These are phyloP conservation scores for Pygoscelis adeliae DNA, from an alignment of 2,113 vertebrate genomes.

Conservation along the genomic window DNA sequence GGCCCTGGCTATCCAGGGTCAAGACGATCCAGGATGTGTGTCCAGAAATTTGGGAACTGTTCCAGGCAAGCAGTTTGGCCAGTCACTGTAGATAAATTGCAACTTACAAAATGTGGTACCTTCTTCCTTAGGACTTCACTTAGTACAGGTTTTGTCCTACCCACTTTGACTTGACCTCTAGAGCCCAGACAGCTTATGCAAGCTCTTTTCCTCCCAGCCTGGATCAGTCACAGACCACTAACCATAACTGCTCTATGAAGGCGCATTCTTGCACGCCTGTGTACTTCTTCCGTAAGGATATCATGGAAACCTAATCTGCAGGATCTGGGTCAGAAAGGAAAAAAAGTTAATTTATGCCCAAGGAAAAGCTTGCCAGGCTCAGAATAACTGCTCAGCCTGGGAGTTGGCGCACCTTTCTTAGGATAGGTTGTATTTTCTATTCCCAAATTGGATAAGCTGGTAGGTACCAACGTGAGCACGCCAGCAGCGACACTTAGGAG, in stretches of 20 bases:
- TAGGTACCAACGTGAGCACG: background rate
- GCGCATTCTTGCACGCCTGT: fast-evolving
- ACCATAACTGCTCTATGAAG: background rate
- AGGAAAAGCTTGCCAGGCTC: background rate
- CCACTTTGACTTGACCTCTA: background rate
- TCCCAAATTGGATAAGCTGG: background rate
- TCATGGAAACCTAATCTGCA: background rate
- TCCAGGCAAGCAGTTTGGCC: background rate
- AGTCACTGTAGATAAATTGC: background rate
- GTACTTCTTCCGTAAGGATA: background rate
- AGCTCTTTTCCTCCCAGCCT: background rate
- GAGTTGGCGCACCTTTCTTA: fast-evolving
- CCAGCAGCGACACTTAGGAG: background rate
- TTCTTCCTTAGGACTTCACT: background rate
- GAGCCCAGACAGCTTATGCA: background rate
- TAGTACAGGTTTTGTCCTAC: background rate
- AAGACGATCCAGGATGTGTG: background rate
- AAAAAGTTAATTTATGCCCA: background rate
- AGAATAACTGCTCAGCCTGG: background rate
- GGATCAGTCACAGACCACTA: background rate
- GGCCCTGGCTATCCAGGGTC: background rate
- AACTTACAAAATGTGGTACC: background rate
- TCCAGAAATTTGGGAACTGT: background rate
- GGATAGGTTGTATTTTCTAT: background rate
- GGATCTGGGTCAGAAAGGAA: background rate